Base-by-base conservation (phyloP, 2,113 vertebrate genomes). In the Corydoras sp. region DNA sequence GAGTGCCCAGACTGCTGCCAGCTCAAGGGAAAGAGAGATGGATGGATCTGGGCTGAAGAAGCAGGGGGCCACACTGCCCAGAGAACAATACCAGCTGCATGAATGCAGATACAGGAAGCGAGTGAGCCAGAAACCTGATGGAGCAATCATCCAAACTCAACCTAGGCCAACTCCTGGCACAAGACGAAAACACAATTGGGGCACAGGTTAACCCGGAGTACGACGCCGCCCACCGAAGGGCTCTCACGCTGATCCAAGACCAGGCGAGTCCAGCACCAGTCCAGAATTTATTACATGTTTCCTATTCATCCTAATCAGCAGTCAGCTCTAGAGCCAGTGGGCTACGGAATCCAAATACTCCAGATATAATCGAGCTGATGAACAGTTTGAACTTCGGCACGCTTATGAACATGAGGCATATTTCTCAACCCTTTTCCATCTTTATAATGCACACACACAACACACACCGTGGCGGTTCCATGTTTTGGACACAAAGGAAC, bases 1-100 rank as follows among this genome's bases (percentile, higher is more conserved):
- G 84, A 87, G 85, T 90, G 86, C 88, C 88, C 89, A 85, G 84
- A 87, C 83, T 76, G 81, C 86, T 90, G 90, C 87, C 89, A 90
- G 86, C 86, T 86, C 84, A 83, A 79, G 83, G 86, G 85, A 86
- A 84, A 84, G 84, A 86, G 58, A 84, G 81, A 83, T 80, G 85
- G 85, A 74, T 67, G 81, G 77, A 85, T 68, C 68, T 65, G 71
- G 53, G 65, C 72, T 65, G 43, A 69, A 76, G 75, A 58, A 74
- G 75, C 65, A 13, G 79, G 69, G 75, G 77, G 75, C 56, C 71
- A 53, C 60, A 70, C 62, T 74, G 62, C 71, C 74, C 66, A 53
- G 62, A 80, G 73, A 76, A 77, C 76, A 74, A 76, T 77, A 79
- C 78, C 80, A 82, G 73, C 78, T 75, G 73, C 62, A 65, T 59